Percentiles rank a stretch among this genome's conserved stretches.
These are phyloP conservation scores for Addax nasomaculatus DNA, from an alignment of 2,113 vertebrate species.

Conservation along the genomic window DNA sequence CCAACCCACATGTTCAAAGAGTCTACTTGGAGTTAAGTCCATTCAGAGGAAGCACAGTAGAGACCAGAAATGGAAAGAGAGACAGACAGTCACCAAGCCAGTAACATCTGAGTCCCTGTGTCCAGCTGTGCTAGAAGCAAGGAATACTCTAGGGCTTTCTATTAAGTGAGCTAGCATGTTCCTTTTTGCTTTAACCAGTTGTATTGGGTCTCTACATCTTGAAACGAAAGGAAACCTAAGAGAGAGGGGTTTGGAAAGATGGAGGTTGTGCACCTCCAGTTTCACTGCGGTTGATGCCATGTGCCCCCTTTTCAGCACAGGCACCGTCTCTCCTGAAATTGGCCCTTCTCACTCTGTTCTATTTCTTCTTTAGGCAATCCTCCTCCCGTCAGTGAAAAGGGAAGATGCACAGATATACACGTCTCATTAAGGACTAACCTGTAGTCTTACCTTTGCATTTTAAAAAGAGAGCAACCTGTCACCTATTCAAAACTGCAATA, in stretches of 20 bases:
- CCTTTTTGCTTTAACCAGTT: background rate
- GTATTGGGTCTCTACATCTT: background rate
- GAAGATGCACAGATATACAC: background rate
- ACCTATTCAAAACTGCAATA: background rate
- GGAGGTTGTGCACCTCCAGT: background rate
- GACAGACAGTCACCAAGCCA: background rate
- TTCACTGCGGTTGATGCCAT: background rate
- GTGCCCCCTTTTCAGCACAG: background rate
- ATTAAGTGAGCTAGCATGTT: background rate
- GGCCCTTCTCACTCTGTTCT: background rate
- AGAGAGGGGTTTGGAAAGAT: background rate
- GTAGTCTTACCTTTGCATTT: background rate
- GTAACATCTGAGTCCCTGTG: background rate
- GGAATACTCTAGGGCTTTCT: background rate
- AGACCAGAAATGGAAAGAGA: background rate
- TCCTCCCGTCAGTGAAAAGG: background rate
- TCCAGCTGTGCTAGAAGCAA: background rate
- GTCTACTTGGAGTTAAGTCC: background rate
- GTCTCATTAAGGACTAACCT: background rate
- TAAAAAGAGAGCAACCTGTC: background rate
- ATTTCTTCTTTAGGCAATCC: background rate
- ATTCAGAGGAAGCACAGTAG: background rate
- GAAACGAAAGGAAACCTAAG: background rate
- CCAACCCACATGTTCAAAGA: background rate
- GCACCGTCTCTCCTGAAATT: rapidly evolving